phyloP scores from a whole-genome alignment of 2,888 invertebrate genomes.

The Gerosis bhagava region DNA sequence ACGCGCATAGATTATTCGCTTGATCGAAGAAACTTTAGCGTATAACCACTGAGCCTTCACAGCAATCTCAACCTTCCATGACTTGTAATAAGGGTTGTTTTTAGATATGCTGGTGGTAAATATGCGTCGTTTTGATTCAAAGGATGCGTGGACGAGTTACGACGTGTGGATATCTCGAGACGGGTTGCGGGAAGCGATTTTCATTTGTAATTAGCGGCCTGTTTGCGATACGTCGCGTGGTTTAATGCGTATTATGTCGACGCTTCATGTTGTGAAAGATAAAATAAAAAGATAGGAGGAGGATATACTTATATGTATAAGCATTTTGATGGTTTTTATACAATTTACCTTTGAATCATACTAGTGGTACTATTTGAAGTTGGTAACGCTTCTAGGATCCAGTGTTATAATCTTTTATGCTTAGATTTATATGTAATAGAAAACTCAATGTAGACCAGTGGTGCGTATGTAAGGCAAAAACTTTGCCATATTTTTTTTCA shows the following conservation, averaged over 20 bases:
- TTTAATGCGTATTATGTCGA: conserved; percentile 30
- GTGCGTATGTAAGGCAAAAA: too few species aligned
- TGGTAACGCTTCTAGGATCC: too few species aligned
- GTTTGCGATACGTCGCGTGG: conserved; percentile 36
- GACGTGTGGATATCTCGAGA: conserved; percentile 51
- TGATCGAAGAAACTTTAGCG: neutral
- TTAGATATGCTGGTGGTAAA: neutral
- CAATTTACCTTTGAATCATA: neutral
- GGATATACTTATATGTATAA: too few species aligned
- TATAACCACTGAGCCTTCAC: neutral
- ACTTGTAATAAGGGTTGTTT: neutral
- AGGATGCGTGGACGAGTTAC: conserved; percentile 31
- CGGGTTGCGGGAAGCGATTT: conserved; percentile 41
- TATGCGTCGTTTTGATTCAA: conserved; percentile 11
- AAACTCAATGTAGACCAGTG: too few species aligned
- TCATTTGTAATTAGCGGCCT: conserved; percentile 43
- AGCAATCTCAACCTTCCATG: neutral
- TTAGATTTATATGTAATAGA: too few species aligned
- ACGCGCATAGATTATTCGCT: conserved; percentile 37
- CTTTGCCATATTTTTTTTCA: too few species aligned
- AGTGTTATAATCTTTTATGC: too few species aligned
- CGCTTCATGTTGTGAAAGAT: conserved; percentile 17
- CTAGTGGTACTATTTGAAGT: too few species aligned
- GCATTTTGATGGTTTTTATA: neutral
- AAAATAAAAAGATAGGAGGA: conserved; percentile 8